Conservation (phyloP, 2,888 invertebrate species). For the Melieria crassipennis region DNA sequence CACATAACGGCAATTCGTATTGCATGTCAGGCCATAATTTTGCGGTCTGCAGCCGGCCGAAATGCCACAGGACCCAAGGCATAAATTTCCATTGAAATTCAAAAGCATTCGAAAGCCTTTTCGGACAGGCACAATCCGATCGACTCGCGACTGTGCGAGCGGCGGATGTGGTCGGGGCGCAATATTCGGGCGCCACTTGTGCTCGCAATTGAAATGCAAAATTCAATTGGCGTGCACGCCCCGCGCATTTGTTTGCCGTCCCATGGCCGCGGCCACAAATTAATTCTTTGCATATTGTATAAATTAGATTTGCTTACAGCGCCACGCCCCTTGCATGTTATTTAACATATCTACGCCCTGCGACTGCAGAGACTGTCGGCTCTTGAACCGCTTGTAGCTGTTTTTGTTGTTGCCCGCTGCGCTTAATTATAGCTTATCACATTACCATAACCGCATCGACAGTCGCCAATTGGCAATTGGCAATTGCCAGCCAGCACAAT, state of each 20-base stretch:
- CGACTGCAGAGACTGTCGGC: constrained; percentile 5
- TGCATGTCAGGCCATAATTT: too few species aligned
- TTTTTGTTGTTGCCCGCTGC: constrained; percentile 26
- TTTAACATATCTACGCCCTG: constrained; percentile 62
- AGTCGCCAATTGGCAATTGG: constrained; percentile 9
- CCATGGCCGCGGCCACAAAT: constrained; percentile 38
- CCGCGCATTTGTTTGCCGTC: too few species aligned
- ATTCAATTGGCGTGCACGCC: too few species aligned
- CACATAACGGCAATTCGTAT: too few species aligned
- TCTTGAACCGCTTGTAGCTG: constrained; percentile 1
- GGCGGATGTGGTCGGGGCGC: not conserved
- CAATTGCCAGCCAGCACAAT: not conserved
- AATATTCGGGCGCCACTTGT: constrained; percentile 21
- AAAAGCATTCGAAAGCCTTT: too few species aligned
- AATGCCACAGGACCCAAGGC: too few species aligned
- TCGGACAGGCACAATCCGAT: too few species aligned
- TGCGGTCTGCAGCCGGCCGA: too few species aligned
- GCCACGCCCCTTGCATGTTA: constrained; percentile 61
- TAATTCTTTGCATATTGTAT: constrained; percentile 53
- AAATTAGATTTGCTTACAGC: constrained; percentile 62
- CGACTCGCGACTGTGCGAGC: too few species aligned
- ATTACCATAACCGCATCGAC: constrained; percentile 57
- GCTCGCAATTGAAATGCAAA: too few species aligned
- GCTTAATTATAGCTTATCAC: constrained; percentile 64
- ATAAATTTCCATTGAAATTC: too few species aligned